These are phyloP conservation scores for Drosophila santomea DNA, from an alignment of 1,140 invertebrate genomes.

Conservation along the genomic window DNA sequence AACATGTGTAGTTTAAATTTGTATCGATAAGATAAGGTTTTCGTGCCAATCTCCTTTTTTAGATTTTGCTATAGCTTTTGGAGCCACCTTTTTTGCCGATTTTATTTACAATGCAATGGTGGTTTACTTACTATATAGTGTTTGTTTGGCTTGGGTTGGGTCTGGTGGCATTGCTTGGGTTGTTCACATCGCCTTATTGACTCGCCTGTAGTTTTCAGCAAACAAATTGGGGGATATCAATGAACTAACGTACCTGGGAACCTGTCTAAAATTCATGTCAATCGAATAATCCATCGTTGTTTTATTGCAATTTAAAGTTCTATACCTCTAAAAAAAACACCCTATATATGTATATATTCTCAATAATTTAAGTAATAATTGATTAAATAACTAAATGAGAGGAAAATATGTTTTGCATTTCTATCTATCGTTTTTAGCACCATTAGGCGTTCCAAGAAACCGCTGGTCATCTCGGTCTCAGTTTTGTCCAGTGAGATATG, in stretches of 20 bases:
- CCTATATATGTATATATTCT: no score
- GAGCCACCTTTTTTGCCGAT: conserved; percentile 12
- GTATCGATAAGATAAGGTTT: conserved; percentile 28
- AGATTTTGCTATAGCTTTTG: not conserved
- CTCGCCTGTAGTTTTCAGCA: conserved; percentile 10
- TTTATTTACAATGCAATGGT: conserved; percentile 20
- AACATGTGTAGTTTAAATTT: conserved; percentile 31
- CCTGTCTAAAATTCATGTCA: no score
- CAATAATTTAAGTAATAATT: no score
- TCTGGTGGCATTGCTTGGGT: conserved; percentile 30
- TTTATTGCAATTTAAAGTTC: no score
- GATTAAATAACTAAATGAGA: not conserved
- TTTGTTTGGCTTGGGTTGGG: conserved; percentile 28
- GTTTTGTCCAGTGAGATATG: conserved; percentile 17
- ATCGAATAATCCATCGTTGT: no score
- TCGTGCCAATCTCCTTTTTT: not conserved
- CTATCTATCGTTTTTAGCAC: not conserved
- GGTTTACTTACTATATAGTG: conserved; percentile 6
- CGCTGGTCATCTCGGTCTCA: not conserved
- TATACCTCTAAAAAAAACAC: no score
- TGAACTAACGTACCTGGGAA: conserved; percentile 31
- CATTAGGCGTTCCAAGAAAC: conserved; percentile 24
- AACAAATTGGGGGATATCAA: conserved; percentile 36
- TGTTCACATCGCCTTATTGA: conserved; percentile 31
- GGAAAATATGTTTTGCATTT: no score